Base-by-base conservation (phyloP, 1,140 invertebrate genomes). In the Habropoda laboriosa region DNA sequence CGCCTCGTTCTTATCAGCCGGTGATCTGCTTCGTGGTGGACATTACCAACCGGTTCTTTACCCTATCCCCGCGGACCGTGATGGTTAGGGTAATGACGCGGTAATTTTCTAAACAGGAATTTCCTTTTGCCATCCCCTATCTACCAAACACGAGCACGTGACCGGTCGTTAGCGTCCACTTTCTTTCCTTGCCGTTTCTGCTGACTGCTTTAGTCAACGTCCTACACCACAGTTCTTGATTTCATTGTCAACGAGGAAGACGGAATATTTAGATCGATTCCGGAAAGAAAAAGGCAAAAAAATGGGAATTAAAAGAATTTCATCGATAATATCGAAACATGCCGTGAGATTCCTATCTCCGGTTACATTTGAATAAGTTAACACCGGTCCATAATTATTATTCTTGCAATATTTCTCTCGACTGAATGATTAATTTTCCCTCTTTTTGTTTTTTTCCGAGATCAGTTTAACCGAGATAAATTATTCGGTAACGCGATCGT, bases 51-150 rank as follows among this genome's bases (percentile, higher is more conserved):
- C 61, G 35, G 80, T 21, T 71, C 75, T 35, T 72, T 61, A 49
- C 72, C 53, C 32, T 57, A 27, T 45, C 49, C 66, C 74, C 42
- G 35, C 49, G 40, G 71, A 66, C 66, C 66, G 32, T 47, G 42
- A 24, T 40, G 73, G 79, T 81, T 61, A 60, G 61, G 77, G 79
- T 89, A 89, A 89, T 88, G 87, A 90, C 90, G 84, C 76, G 89
- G 90, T 90, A 91, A 91, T 91, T 91, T 90, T 86, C 89, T 91
- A 91, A 91, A 89, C 86, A 88, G 87, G 88, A 91, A 90, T 89
- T 91, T 90, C 88, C 90, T 90, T 85, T 86, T 81, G n/a, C 79
- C 72, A 81, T 79, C 83, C 80, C 80, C 89, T 88, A 86, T 85
- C 86, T 83, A 45, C 60, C 55, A 75, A 79, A 80, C 64, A 21